These are phyloP conservation scores for Ericerus pela DNA, from an alignment of 1,140 invertebrate genomes.

Conservation along the genomic window DNA sequence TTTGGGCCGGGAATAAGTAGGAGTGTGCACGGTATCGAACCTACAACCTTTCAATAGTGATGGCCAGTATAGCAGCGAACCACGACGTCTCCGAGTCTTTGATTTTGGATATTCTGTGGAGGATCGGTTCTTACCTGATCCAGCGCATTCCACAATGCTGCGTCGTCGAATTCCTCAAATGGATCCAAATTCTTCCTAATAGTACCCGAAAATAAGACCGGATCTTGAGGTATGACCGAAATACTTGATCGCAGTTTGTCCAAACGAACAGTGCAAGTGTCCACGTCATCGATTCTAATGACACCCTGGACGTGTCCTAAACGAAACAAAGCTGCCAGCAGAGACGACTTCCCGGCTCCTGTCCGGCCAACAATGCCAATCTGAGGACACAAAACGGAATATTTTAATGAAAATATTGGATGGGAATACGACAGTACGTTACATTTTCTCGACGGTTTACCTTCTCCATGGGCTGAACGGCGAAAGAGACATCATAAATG, in stretches of 20 bases:
- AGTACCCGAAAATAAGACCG: conserved; percentile 46
- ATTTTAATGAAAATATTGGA: too few species aligned
- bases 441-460: conserved; percentile 53
- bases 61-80: too few species aligned
- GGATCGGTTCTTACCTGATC: conserved; percentile 39
- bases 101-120: too few species aligned
- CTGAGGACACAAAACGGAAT: conserved; percentile 9
- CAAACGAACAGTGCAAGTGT: conserved; percentile 33
- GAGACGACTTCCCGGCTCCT: conserved; percentile 67
- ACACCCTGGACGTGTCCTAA: conserved; percentile 45
- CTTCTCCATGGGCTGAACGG: conserved; percentile 53
- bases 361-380: conserved; percentile 32
- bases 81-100: too few species aligned
- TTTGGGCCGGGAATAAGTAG: too few species aligned
- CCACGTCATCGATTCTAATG: conserved; percentile 54
- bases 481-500: conserved; percentile 55
- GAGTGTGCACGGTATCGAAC: too few species aligned
- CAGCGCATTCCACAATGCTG: conserved; percentile 44
- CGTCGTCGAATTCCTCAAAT: conserved; percentile 41
- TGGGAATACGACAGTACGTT: too few species aligned
- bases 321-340: conserved; percentile 55
- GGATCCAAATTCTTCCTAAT: conserved; percentile 51
- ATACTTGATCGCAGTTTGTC: conserved; percentile 48
- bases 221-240: conserved; percentile 57
- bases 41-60: too few species aligned